Base-by-base conservation (phyloP, 2,113 vertebrate species). In the Scomber japonicus region DNA sequence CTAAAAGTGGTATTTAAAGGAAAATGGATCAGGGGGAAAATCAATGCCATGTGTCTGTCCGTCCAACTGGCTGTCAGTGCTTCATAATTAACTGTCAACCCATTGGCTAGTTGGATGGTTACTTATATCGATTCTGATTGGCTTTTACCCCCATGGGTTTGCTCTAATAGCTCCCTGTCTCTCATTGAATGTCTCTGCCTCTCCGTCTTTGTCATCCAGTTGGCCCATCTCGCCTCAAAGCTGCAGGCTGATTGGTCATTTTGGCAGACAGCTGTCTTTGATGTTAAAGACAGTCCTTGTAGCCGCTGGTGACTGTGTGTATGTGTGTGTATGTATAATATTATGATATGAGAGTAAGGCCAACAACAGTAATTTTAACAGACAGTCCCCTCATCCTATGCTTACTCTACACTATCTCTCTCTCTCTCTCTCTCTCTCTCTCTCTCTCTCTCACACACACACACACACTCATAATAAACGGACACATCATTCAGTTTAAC, bases 41-140 rank as follows among this genome's bases (percentile, higher is more conserved):
- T 83, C 48, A 16, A 60, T 77, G 64, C 11, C 21, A 14, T 80
- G 69, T 80, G 53, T 82, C 71, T 62, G 63, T 68, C 67, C 50
- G 0, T 78, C 57, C 75, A 56, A 60, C 45, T 78, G 17, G 12
- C 81, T 75, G 75, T 57, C 70, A 73, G 54, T 31, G 53, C 45
- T 75, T 78, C 40, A 77, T 82, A 78, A 87, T 85, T 80, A 81
- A 75, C 11, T 72, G 75, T 55, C 71, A 62, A 45, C 57, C 35
- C 50, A 81, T 80, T 82, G 78, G 84, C 59, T 63, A 56, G 54
- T 73, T 76, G 66, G 69, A 63, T 31, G 21, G 46, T 61, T 45
- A 27, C 24, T 2, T 27, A 27, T 70, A 82, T 84, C 8, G 5
- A 87, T 87, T 77, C 8, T 79, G 69, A 90, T 85, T 84, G 85